Conservation (phyloP, 2,888 invertebrate genomes). For the Salpingus planirostris region DNA sequence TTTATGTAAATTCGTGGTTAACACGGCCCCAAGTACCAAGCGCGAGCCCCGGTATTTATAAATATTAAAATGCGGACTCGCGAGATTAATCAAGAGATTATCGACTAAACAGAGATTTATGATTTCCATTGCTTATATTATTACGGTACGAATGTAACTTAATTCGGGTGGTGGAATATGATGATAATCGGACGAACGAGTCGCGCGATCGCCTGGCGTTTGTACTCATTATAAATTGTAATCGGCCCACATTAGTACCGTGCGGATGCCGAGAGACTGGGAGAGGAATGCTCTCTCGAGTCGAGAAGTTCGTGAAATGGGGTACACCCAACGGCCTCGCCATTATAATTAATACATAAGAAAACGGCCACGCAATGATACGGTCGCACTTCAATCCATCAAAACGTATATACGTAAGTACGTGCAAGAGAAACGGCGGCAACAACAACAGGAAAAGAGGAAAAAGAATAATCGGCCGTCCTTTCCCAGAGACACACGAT, state of each 20-base stretch:
- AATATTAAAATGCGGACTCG: slow-evolving; percentile 11
- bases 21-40: slow-evolving; percentile 8
- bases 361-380: no score
- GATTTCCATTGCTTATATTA: slow-evolving; percentile 12
- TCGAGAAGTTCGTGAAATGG: slow-evolving; percentile 9
- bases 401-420: no score
- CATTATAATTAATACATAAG: no score
- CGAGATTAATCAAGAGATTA: slow-evolving; percentile 14
- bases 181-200: no score
- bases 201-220: no score
- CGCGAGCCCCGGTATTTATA: slow-evolving; percentile 11
- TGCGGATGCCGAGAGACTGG: slow-evolving; percentile 15
- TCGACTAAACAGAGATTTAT: slow-evolving; percentile 11
- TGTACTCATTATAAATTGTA: slow-evolving; percentile 21
- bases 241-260: slow-evolving; percentile 17
- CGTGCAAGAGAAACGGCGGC: no score
- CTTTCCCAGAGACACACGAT: no score
- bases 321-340: no score
- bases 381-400: no score
- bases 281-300: slow-evolving; percentile 16
- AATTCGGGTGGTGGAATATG: no score
- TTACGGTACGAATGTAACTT: slow-evolving; percentile 5
- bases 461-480: no score
- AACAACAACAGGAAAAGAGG: no score
- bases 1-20: slow-evolving; percentile 14